Conservation (phyloP, 2,113 vertebrate genomes). For the Diphyllodes magnificus region DNA sequence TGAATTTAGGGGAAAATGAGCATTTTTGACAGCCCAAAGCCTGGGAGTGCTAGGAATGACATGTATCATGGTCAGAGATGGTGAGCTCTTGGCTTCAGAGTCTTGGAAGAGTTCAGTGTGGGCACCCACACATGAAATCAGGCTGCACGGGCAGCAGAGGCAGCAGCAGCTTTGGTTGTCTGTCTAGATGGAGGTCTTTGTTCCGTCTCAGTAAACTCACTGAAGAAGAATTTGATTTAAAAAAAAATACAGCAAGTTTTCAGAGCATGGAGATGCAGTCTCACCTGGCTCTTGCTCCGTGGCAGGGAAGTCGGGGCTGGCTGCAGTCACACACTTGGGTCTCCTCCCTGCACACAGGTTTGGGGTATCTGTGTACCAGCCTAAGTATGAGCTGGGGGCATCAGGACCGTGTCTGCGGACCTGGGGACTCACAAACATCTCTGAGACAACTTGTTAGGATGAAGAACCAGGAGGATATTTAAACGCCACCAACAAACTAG, state of each 20-base stretch:
- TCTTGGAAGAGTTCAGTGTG: neutral
- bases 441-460: neutral
- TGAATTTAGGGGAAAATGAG: neutral
- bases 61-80: neutral
- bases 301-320: neutral
- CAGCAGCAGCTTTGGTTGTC: neutral
- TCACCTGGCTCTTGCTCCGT: accelerated
- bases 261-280: neutral
- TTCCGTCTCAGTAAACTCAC: neutral
- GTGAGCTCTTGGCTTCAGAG: neutral
- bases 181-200: neutral
- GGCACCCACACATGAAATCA: neutral
- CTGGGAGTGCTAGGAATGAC: neutral
- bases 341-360: neutral
- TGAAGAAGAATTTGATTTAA: neutral
- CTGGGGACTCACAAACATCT: neutral
- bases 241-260: neutral
- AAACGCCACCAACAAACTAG: neutral
- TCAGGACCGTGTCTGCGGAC: accelerated
- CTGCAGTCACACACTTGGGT: neutral
- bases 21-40: neutral
- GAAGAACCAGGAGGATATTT: neutral
- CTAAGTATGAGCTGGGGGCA: neutral
- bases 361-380: neutral
- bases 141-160: neutral